These are phyloP conservation scores for Sepioteuthis lessoniana DNA, from an alignment of 2,888 invertebrate genomes.

Conservation along the genomic window DNA sequence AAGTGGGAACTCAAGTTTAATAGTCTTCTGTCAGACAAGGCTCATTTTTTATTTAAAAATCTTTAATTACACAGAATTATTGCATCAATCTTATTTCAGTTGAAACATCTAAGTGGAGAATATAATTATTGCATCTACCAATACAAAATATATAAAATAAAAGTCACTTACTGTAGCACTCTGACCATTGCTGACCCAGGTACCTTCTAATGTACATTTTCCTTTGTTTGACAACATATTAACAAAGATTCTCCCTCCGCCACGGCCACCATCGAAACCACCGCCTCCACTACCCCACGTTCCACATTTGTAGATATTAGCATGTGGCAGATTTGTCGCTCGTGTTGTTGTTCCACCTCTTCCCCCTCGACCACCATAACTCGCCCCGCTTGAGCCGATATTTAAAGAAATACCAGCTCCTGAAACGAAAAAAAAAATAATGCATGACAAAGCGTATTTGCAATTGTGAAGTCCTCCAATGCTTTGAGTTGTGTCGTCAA, in stretches of 20 bases:
- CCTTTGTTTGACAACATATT: constrained; percentile 50
- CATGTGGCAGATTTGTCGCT: constrained; percentile 56
- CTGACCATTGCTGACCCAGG: constrained; percentile 54
- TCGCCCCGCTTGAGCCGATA: constrained; percentile 56
- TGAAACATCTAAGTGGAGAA: too few relatives aligned
- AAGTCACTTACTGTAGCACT: constrained; percentile 53
- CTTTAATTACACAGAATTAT: too few relatives aligned
- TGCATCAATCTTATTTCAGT: too few relatives aligned
- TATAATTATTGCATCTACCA: too few relatives aligned
- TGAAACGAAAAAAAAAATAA: constrained; percentile 37
- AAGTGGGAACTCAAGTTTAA: too few relatives aligned
- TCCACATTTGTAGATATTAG: constrained; percentile 57
- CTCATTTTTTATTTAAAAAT: too few relatives aligned
- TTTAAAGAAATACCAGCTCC: constrained; percentile 53
- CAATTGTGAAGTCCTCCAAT: too few relatives aligned
- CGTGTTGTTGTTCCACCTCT: constrained; percentile 59
- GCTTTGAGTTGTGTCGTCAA: too few relatives aligned
- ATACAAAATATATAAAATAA: too few relatives aligned
- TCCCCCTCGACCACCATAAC: constrained; percentile 62
- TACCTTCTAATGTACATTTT: constrained; percentile 53
- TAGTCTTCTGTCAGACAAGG: too few relatives aligned
- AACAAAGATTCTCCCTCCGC: constrained; percentile 59
- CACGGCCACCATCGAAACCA: constrained; percentile 59
- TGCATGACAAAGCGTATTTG: background rate
- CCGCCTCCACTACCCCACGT: constrained; percentile 66